Percentiles rank a stretch among this genome's conserved stretches.
These are phyloP conservation scores for Poliocrania exsul DNA, from an alignment of 2,797 vertebrate genomes.

Conservation along the genomic window DNA sequence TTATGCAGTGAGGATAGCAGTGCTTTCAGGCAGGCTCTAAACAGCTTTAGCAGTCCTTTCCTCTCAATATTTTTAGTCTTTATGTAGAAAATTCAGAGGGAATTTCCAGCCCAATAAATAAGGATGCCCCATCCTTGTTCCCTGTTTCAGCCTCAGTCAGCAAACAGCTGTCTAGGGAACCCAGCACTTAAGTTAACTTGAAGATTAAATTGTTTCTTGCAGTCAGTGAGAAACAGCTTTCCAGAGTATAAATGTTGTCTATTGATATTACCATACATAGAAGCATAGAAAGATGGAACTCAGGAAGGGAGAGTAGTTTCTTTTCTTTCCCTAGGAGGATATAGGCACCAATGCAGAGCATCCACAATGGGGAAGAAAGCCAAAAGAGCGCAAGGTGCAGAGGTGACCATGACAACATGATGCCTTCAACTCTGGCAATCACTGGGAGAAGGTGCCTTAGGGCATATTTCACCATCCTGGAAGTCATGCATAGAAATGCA, in stretches of 20 bases:
- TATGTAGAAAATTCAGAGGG: not conserved
- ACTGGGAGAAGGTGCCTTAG: not conserved
- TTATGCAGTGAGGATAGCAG: not conserved
- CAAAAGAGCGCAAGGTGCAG: not conserved
- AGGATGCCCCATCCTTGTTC: fast-evolving
- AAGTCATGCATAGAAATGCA: not conserved
- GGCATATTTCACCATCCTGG: not conserved
- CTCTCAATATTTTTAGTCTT: not conserved
- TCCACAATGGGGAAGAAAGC: too few species aligned
- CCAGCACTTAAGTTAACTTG: not conserved
- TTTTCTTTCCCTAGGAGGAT: not conserved
- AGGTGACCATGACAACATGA: not conserved
- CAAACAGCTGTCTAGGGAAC: not conserved
- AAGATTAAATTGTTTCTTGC: not conserved
- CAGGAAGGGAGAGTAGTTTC: not conserved
- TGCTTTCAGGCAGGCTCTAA: not conserved
- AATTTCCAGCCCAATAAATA: not conserved
- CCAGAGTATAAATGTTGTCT: not conserved
- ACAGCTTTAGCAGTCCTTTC: not conserved
- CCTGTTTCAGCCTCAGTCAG: not conserved
- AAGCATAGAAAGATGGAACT: not conserved
- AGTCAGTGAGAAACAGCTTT: not conserved
- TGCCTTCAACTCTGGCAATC: not conserved
- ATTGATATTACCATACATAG: not conserved
- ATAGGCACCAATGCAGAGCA: not conserved